Conservation (phyloP, 2,113 vertebrate genomes). For the Plestiodon gilberti region DNA sequence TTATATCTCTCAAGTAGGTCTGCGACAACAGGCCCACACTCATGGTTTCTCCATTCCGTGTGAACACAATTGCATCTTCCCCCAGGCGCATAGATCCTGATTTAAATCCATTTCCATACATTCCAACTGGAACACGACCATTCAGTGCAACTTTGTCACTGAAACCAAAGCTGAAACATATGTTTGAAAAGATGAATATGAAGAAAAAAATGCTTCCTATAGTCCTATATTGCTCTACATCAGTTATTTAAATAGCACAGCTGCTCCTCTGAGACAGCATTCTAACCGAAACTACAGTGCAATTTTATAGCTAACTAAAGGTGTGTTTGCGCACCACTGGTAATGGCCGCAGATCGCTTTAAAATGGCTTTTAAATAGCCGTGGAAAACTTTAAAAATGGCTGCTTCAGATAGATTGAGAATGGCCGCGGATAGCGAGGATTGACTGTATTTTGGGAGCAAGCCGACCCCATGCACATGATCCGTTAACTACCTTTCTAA, state of each 20-base stretch:
- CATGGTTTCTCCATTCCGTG: conserved; percentile 82
- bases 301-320: not conserved
- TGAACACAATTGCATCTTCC: conserved; percentile 92
- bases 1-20: conserved; percentile 84
- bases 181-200: not conserved
- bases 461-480: no score
- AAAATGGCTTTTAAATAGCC: no score
- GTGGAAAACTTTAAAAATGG: no score
- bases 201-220: fast-evolving
- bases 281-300: not conserved
- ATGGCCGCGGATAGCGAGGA: no score
- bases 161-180: conserved; percentile 89
- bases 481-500: no score
- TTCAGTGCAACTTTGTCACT: conserved; percentile 89
- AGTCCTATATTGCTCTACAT: not conserved
- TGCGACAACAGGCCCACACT: conserved; percentile 95
- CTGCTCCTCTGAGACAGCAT: not conserved
- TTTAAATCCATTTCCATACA: conserved; percentile 98
- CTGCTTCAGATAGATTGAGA: no score
- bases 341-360: no score
- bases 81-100: conserved; percentile 97
- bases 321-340: no score
- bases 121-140: conserved; percentile 86
- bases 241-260: not conserved
- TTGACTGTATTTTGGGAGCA: no score